These are phyloP conservation scores for Hapalemur alaotrensis DNA, from an alignment of 2,797 vertebrate genomes.

Conservation along the genomic window DNA sequence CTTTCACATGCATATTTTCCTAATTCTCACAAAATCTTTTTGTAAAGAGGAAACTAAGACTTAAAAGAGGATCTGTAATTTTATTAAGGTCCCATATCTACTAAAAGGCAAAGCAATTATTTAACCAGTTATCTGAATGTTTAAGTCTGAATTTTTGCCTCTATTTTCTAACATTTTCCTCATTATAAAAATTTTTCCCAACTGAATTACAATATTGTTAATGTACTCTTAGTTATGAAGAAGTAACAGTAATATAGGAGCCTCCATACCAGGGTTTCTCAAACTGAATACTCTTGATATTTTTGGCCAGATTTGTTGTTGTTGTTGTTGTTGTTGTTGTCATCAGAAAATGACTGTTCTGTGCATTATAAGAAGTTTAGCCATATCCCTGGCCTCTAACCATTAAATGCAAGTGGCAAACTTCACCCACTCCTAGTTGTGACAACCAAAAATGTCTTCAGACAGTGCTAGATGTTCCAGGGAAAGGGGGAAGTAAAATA, in stretches of 20 bases:
- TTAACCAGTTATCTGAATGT: not conserved
- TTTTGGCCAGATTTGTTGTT: not conserved
- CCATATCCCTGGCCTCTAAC: not conserved
- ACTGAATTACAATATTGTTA: not conserved
- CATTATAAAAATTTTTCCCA: not conserved
- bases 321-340: not conserved
- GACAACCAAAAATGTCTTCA: not conserved
- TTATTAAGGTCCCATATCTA: slow-evolving; percentile 9
- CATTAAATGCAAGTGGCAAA: not conserved
- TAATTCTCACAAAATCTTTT: slow-evolving; percentile 27
- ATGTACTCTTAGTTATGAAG: slow-evolving; percentile 2
- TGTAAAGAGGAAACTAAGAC: not conserved
- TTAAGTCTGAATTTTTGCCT: slow-evolving; percentile 26
- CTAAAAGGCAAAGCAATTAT: slow-evolving; percentile 38
- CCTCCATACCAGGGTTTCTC: not conserved
- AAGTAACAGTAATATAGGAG: not conserved
- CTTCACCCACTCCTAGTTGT: not conserved
- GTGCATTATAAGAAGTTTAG: not conserved
- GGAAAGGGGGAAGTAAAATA: not conserved
- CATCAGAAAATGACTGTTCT: not conserved
- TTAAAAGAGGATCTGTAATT: not conserved
- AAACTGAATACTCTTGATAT: not conserved
- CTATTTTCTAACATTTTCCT: slow-evolving; percentile 8
- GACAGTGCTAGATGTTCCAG: not conserved
- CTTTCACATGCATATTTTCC: not conserved